Base-by-base conservation (phyloP, 2,888 invertebrate genomes). In the Leucoptera coffeella region DNA sequence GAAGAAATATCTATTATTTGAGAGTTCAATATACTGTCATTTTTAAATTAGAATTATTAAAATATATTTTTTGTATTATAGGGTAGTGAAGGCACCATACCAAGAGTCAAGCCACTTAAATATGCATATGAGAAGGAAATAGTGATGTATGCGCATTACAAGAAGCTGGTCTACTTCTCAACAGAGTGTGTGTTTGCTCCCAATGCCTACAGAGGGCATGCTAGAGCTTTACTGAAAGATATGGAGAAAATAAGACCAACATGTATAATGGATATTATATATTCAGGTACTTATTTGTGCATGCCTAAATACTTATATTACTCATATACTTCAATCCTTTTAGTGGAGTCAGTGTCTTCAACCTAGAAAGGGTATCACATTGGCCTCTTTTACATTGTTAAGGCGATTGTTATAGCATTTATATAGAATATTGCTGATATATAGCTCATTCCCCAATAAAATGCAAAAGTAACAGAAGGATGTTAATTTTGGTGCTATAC, bases 91-190 rank as follows among this genome's bases (percentile, higher is more conserved):
- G 89, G 85, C 34, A 73, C 85, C 7, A 86, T 96, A 42, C 89
- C 92, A 2, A 74, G 96, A 39, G 93, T 93, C 11, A 97, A 97
- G 48, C 96, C 96, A 0, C 77, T 97, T 20, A 97, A 97, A 50
- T 97, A 96, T 50, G 84, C 93, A 0, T 99, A 96, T 53, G 99
- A 99, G 54, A 97, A 97, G 48, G 99, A 99, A 71, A 99, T 99
- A 47, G 99, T 97, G 0, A 93, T 96, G 92, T 96, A 99, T 64
- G 97, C 99, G 1, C 91, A 97, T 51, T 96, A 90, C 51, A 91
- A 92, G 50, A 88, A 90, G 45, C 65, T 99, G 14, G 84, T 96
- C 6, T 99, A 99, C 52, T 99, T 99, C 60, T 96, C 96, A 2
- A 99, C 99, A 0, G 99, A 99, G 59, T 99, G 99, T 64, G 83